Conservation (phyloP, 1,140 invertebrate genomes). For the Archivesica marissinica region DNA sequence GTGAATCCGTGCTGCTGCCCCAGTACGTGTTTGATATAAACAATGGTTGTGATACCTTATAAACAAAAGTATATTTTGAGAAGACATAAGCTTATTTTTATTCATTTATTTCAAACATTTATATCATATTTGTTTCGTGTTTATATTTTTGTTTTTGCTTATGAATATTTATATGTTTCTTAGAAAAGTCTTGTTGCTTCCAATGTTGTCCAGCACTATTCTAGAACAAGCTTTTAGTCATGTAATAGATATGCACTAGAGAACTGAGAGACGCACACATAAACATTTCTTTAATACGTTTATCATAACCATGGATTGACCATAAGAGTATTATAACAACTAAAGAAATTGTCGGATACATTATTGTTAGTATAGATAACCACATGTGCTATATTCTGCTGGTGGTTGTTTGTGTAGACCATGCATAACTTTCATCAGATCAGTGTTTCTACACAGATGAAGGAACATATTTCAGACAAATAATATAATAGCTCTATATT, state of each 20-base stretch:
- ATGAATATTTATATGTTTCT: slow-evolving; percentile 35
- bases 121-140: slow-evolving; percentile 6
- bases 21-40: slow-evolving; percentile 20
- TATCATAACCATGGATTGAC: slow-evolving; percentile 11
- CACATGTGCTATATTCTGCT: no score
- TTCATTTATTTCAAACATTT: slow-evolving; percentile 39
- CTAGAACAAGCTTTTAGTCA: not conserved
- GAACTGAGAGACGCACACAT: not conserved
- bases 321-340: not conserved
- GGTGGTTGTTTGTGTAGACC: no score
- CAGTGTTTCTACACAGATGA: no score
- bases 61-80: slow-evolving; percentile 37
- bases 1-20: not conserved
- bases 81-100: slow-evolving; percentile 35
- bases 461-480: no score
- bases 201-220: slow-evolving; percentile 25
- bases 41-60: slow-evolving; percentile 23
- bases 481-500: no score
- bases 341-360: no score
- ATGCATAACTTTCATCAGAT: no score
- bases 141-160: slow-evolving; percentile 49
- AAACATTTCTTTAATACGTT: not conserved
- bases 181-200: slow-evolving; percentile 16
- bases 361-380: no score
- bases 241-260: slow-evolving; percentile 16